A percentile compares a stretch with the other conserved stretches of the same genome.
Evolutionary conservation across 1,140 invertebrate species (phyloP).

Genomic region (Xylocopa sonorina): DNA sequence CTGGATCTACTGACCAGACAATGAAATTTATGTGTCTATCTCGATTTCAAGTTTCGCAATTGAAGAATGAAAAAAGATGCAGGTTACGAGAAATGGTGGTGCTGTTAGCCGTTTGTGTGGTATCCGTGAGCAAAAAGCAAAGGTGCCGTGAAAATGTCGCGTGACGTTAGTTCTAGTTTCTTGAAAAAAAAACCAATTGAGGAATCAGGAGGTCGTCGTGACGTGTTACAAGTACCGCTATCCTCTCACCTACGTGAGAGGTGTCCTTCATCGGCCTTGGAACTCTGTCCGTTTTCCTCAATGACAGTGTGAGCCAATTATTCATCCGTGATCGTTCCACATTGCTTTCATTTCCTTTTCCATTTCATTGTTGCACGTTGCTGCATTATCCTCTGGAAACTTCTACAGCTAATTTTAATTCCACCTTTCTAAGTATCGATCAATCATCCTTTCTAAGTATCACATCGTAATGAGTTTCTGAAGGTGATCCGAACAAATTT

Average conservation of each 20-base stretch:
- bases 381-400: neutral
- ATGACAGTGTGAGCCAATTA: slow-evolving; percentile 44
- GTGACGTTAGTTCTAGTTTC: slow-evolving; percentile 33
- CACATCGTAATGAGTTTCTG: too few relatives aligned
- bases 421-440: too few relatives aligned
- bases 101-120: neutral
- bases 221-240: slow-evolving; percentile 59
- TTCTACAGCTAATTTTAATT: too few relatives aligned
- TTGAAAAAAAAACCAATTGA: slow-evolving; percentile 21
- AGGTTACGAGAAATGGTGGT: too few relatives aligned
- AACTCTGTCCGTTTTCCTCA: slow-evolving; percentile 27
- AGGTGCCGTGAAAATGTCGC: neutral
- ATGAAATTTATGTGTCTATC: too few relatives aligned
- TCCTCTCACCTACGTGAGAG: slow-evolving; percentile 58
- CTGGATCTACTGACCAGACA: too few relatives aligned
- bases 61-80: too few relatives aligned
- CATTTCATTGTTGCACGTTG: neutral
- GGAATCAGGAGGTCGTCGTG: slow-evolving; percentile 47
- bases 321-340: slow-evolving; percentile 23
- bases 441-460: too few relatives aligned
- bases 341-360: slow-evolving; percentile 13
- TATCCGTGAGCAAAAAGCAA: neutral
- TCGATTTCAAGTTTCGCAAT: too few relatives aligned
- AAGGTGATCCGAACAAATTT: too few relatives aligned
- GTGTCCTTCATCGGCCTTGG: slow-evolving; percentile 59